phyloP scores from a whole-genome alignment of 2,113 vertebrate genomes.

The Rhea pennata region DNA sequence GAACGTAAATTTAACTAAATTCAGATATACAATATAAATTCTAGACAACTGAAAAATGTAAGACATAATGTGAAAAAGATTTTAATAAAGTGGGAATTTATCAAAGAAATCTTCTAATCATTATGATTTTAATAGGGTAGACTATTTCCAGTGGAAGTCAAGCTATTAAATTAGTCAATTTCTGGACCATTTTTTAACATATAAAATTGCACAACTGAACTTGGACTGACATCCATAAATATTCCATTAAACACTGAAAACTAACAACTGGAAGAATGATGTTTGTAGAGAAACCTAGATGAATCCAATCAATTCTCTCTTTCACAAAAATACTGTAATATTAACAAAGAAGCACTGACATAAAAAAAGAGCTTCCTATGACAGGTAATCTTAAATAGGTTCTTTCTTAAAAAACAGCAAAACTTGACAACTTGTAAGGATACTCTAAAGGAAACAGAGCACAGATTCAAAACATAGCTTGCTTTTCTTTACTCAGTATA shows the following conservation, averaged over 20 bases:
- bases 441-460: neutral
- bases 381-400: neutral
- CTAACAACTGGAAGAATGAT: neutral
- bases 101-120: neutral
- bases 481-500: neutral
- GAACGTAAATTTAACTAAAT: neutral
- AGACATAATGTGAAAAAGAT: neutral
- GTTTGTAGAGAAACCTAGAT: neutral
- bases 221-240: neutral
- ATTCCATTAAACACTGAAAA: neutral
- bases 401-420: neutral
- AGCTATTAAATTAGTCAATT: neutral
- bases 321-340: neutral
- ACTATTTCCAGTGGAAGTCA: neutral
- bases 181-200: neutral
- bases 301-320: neutral
- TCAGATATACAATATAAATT: neutral
- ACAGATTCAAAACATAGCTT: neutral
- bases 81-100: neutral
- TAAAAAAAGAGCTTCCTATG: neutral
- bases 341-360: neutral
- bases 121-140: neutral
- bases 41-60: neutral
- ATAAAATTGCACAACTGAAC: neutral
- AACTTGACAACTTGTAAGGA: neutral